Base-by-base conservation (phyloP, 2,113 vertebrate species). In the Amblyornis subalaris region DNA sequence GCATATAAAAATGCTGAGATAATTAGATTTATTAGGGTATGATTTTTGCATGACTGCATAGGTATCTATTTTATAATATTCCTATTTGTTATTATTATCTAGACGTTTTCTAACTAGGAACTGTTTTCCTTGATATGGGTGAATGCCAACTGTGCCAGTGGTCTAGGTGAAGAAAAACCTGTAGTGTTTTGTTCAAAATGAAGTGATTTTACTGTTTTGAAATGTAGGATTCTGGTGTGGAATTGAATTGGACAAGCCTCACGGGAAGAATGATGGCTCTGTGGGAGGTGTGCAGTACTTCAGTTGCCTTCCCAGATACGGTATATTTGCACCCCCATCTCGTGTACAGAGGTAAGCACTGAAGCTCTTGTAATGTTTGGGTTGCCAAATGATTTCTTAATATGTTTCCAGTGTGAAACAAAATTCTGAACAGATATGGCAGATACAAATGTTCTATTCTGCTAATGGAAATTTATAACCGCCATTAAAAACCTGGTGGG, bases 281-380 rank as follows among this genome's bases (percentile, higher is more conserved):
- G 99, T 99, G 51, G 98, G 98, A 85, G 99, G 98, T 3, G 97
- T 99, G 75, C 98, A 98, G 87, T 99, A 99, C 96, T 99, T 99
- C 95, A 98, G 95, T 64, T 99, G 99, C 79, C 98, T 98, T 54
- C 98, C 98, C 25, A 99, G 99, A 97, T 98, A 99, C 0, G 99
- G 99, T 8, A 98, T 99, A 83, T 99, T 99, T 94, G 99, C 99
- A 54, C 99, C 99, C 26, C 98, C 99, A 0, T 99, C 99, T 62
- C 98, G 99, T 45, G 99, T 99, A 22, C 99, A 99, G 90, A 99
- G 99, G 99, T 99, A 84, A 98, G 98, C 83, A 44, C 62, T 13
- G 40, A 58, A 38, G 38, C 48, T 51, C 36, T 53, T 55, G 35
- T 28, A 7, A 5, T 29, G 14, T 48, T 88, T 58, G 25, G 57